Conservation (phyloP, 2,888 invertebrate genomes). For the Augiades crinisus region DNA sequence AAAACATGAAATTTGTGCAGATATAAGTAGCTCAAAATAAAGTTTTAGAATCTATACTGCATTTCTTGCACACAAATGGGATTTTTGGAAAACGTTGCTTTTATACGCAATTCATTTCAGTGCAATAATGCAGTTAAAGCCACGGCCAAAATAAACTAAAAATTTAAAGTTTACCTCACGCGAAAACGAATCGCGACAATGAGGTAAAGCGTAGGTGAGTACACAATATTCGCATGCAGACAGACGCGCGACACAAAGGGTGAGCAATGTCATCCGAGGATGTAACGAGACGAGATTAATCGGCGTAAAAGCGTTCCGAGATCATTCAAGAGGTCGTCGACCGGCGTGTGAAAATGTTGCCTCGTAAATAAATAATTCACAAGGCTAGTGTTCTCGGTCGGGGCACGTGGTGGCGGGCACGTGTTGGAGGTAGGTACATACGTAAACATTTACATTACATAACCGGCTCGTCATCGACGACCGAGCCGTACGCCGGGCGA, state of each 20-base stretch:
- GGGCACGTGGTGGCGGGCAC: constrained; percentile 72
- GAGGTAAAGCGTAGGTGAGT: not conserved
- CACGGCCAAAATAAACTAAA: not conserved
- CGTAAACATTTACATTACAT: constrained; percentile 80
- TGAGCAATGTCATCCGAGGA: constrained; percentile 48
- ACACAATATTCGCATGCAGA: constrained; percentile 10
- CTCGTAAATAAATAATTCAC: constrained; percentile 82
- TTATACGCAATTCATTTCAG: too few relatives aligned
- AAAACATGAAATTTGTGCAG: too few relatives aligned
- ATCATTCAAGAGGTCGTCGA: constrained; percentile 75
- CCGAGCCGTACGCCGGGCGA: constrained; percentile 54
- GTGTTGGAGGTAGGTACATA: constrained; percentile 78
- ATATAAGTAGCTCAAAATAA: too few relatives aligned
- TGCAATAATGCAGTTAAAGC: not conserved
- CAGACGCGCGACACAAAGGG: constrained; percentile 30
- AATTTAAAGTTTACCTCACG: not conserved
- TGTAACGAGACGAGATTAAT: constrained; percentile 67
- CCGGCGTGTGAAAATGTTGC: constrained; percentile 80
- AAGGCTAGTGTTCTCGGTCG: constrained; percentile 79
- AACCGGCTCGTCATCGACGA: constrained; percentile 77
- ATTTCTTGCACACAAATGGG: too few relatives aligned
- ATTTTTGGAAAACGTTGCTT: not conserved
- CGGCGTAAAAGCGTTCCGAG: constrained; percentile 75
- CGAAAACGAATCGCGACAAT: not conserved
- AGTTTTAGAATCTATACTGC: too few relatives aligned